A percentile compares a stretch with the other conserved stretches of the same genome.
phyloP scores from a whole-genome alignment of 2,888 invertebrate species.

The Coelogynopora nodosa region DNA sequence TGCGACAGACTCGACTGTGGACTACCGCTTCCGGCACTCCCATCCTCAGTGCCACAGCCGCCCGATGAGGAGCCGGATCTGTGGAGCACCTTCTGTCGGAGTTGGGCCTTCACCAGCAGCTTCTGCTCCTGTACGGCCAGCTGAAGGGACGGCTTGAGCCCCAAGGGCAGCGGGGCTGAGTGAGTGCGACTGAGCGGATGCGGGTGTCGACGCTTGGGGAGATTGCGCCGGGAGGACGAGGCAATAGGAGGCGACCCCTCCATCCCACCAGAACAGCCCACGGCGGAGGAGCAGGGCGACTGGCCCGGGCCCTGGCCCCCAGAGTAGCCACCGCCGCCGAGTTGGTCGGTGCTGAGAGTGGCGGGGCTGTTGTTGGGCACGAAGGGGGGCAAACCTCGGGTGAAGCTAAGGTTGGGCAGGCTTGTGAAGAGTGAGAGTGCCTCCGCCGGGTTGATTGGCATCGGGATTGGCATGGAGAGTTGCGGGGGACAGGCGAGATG shows the following conservation, averaged over 20 bases:
- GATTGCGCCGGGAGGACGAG: neutral
- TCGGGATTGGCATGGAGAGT: constrained; percentile 11
- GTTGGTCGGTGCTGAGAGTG: constrained; percentile 1
- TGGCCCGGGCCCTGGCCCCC: neutral
- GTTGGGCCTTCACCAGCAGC: constrained; percentile 65
- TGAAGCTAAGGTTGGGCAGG: constrained; percentile 38
- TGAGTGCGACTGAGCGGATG: constrained; percentile 81
- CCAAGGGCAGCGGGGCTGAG: constrained; percentile 83
- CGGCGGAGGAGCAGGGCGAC: neutral
- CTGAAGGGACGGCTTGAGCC: constrained; percentile 74
- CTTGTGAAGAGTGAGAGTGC: constrained; percentile 33
- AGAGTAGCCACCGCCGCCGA: neutral
- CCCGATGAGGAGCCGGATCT: constrained; percentile 66
- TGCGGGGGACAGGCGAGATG: constrained; percentile 24
- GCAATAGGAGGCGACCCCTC: neutral
- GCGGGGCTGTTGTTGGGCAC: constrained; percentile 33
- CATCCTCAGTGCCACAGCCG: neutral
- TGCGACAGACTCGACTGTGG: constrained; percentile 33
- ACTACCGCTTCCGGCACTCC: neutral
- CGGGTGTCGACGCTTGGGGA: neutral
- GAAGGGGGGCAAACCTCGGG: constrained; percentile 22
- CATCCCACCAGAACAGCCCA: neutral
- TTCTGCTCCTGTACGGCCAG: constrained; percentile 51
- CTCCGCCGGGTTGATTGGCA: constrained; percentile 11
- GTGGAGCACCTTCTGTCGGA: constrained; percentile 79